These are phyloP conservation scores for Myxocyprinus asiaticus DNA, from an alignment of 2,113 vertebrate genomes.

Conservation along the genomic window DNA sequence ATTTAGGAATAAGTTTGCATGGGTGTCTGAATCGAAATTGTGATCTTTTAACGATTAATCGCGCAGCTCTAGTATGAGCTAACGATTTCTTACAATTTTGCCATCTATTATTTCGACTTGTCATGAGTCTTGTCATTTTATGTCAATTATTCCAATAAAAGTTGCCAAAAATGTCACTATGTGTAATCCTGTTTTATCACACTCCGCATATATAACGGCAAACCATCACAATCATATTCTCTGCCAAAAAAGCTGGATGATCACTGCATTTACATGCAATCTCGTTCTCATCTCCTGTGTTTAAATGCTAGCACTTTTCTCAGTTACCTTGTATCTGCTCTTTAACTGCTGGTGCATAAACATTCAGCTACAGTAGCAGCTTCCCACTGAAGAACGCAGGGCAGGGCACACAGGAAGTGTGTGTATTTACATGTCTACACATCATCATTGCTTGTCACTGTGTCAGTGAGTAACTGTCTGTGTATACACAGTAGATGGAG, in stretches of 20 bases:
- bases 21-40: too few species aligned
- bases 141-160: too few species aligned
- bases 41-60: too few species aligned
- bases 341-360: conserved; percentile 19
- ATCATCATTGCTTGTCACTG: conserved; percentile 9
- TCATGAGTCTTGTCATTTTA: too few species aligned
- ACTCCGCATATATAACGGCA: not conserved
- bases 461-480: conserved; percentile 3
- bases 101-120: too few species aligned
- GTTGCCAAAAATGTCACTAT: not conserved
- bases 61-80: too few species aligned
- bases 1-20: too few species aligned
- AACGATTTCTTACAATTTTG: too few species aligned
- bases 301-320: conserved; percentile 10
- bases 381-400: not conserved
- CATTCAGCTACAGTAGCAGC: conserved; percentile 25
- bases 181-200: not conserved
- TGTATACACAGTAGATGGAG: not conserved
- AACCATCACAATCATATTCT: not conserved
- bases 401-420: conserved; percentile 17
- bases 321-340: conserved; percentile 15
- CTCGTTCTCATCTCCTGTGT: not conserved
- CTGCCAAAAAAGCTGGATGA: not conserved
- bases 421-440: conserved; percentile 10
- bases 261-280: not conserved